These are phyloP conservation scores for Progne subis DNA, from an alignment of 2,113 vertebrate genomes.

Conservation along the genomic window DNA sequence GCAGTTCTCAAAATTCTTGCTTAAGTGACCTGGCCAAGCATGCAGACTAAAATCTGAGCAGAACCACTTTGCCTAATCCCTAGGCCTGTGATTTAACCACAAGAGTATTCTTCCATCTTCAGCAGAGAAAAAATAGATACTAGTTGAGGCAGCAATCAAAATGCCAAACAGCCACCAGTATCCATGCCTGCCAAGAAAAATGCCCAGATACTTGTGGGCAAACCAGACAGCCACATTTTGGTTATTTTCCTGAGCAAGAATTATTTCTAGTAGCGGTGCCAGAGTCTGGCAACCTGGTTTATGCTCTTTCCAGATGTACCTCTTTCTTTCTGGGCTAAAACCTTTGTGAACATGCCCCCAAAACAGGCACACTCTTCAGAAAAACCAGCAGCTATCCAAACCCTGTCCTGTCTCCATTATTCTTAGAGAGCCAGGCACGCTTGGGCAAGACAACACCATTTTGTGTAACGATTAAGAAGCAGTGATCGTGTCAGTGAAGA, in stretches of 20 bases:
- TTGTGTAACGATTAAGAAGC: conserved; percentile 27
- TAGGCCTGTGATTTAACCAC: conserved; percentile 46
- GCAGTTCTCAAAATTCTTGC: conserved; percentile 44
- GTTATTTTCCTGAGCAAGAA: conserved; percentile 42
- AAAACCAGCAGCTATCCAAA: conserved; percentile 20
- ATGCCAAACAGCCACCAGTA: neutral
- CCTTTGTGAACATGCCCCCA: conserved; percentile 28
- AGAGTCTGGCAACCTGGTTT: conserved; percentile 37
- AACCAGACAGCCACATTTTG: conserved; percentile 41
- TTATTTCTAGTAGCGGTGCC: conserved; percentile 13
- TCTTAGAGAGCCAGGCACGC: conserved; percentile 1
- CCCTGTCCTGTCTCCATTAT: conserved; percentile 35
- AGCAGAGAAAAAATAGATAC: conserved; percentile 32
- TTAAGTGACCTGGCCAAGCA: conserved; percentile 47
- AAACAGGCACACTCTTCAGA: neutral
- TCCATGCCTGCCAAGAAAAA: conserved; percentile 34
- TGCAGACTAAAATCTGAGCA: conserved; percentile 44
- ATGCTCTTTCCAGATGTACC: conserved; percentile 55
- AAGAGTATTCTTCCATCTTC: conserved; percentile 45
- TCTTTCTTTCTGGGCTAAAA: conserved; percentile 34
- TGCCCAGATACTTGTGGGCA: conserved; percentile 31
- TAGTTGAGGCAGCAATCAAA: conserved; percentile 17
- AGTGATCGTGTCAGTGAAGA: neutral
- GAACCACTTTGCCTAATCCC: conserved; percentile 29
- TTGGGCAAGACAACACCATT: neutral